Evolutionary conservation across 1,140 invertebrate genomes (phyloP), one percentile per base, ranked within the genome.

Genomic region (Acyrthosiphon pisum): DNA sequence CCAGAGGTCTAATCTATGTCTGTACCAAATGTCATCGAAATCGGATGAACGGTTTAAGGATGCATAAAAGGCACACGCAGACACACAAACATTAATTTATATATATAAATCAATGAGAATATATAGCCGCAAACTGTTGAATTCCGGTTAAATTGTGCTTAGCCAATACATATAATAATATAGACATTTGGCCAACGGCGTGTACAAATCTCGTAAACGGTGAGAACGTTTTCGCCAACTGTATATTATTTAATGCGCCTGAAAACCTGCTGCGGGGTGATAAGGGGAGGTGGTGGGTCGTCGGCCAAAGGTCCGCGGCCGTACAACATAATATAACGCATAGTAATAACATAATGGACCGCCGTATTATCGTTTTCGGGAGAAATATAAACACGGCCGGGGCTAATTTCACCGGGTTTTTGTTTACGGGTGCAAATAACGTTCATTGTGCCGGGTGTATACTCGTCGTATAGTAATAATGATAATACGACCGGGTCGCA

Each of bases 381-480:
- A n/a, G 44, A 92, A 81, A 92, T 41, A 84, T 50, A 81, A 92
- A 81, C 90, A 91, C 46, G 26, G 90, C 3, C 91, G 35, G 76
- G 48, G 81, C 81, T 92, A 84, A 92, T 84, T 92, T 84, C 76
- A 81, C 37, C 41, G 88, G 37, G 91, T 81, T 84, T 84, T 92
- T 92, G 91, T 92, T 84, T 92, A 83, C 46, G 81, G 81, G 76
- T 6, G 37, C 44, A 91, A 90, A 91, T 23, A 91, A 68, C 50
- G 90, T 68, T 23, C 90, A 91, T 91, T 91, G 90, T 91, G 56
- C n/a, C 22, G n/a, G 9, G 14, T 3, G 14, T 6, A 53, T 20
- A 26, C 56, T 9, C 56, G 23, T 30, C 26, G 35, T 83, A 83
- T 23, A 22, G n/a, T 41, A 56, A 76, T 76, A 46, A 90, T 91